phyloP scores from a whole-genome alignment of 2,797 vertebrate genomes.

The Cheirogaleus major region DNA sequence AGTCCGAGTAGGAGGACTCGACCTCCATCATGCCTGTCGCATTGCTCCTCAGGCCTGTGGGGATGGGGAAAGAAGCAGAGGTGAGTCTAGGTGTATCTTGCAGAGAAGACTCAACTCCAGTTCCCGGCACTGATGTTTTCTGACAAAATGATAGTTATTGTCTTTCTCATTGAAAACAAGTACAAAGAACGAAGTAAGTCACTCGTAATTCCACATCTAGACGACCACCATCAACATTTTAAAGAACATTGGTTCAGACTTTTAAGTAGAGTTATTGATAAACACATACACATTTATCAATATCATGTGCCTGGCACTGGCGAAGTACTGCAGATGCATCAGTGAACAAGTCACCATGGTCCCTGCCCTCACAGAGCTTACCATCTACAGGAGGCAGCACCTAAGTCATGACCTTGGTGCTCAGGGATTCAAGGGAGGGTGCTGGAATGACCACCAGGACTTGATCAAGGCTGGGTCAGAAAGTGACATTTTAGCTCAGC shows the following conservation, averaged over 20 bases:
- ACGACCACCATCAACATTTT: not conserved
- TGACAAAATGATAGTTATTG: not conserved
- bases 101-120: not conserved
- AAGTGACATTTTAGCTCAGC: not conserved
- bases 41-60: slow-evolving; percentile 83
- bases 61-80: not conserved
- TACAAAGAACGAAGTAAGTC: not conserved
- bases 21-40: slow-evolving; percentile 96
- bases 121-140: not conserved
- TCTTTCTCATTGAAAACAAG: not conserved
- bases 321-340: not conserved
- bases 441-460: not conserved
- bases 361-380: not conserved
- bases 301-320: not conserved
- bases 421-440: not conserved
- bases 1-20: slow-evolving; percentile 96
- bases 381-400: rapidly evolving
- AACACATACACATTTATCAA: not conserved
- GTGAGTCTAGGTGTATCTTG: not conserved
- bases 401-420: rapidly evolving
- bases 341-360: rapidly evolving
- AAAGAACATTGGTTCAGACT: not conserved
- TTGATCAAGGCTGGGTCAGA: not conserved
- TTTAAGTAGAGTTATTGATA: not conserved
- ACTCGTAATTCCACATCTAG: not conserved